phyloP scores from a whole-genome alignment of 1,140 invertebrate genomes.

The Rhopalosiphum maidis region DNA sequence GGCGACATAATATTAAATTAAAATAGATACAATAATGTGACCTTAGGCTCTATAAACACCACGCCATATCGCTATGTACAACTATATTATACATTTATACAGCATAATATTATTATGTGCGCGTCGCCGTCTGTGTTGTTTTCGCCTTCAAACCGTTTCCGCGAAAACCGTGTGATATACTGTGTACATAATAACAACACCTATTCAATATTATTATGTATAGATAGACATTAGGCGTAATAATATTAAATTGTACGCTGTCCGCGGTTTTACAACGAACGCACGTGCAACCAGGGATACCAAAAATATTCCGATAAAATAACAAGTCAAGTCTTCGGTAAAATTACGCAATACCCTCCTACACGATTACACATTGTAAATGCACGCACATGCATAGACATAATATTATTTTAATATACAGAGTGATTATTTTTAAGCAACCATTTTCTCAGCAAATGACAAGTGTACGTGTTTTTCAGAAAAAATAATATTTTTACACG shows the following conservation, averaged over 20 bases:
- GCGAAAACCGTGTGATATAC: neutral
- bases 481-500: neutral
- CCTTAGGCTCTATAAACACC: too few species aligned
- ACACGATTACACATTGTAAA: too few species aligned
- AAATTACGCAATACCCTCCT: neutral
- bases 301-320: neutral
- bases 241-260: neutral
- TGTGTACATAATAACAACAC: neutral
- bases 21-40: neutral
- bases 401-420: neutral
- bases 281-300: conserved; percentile 8
- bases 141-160: neutral
- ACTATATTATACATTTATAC: too few species aligned
- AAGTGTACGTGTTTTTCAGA: neutral
- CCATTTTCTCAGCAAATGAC: neutral
- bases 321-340: neutral
- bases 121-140: neutral
- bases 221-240: neutral
- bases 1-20: neutral
- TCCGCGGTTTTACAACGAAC: neutral
- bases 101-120: neutral
- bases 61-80: neutral
- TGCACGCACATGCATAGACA: neutral
- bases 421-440: neutral
- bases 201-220: neutral